Evolutionary conservation across 2,797 vertebrate species (phyloP).

Genomic region (Botia kubotai): DNA sequence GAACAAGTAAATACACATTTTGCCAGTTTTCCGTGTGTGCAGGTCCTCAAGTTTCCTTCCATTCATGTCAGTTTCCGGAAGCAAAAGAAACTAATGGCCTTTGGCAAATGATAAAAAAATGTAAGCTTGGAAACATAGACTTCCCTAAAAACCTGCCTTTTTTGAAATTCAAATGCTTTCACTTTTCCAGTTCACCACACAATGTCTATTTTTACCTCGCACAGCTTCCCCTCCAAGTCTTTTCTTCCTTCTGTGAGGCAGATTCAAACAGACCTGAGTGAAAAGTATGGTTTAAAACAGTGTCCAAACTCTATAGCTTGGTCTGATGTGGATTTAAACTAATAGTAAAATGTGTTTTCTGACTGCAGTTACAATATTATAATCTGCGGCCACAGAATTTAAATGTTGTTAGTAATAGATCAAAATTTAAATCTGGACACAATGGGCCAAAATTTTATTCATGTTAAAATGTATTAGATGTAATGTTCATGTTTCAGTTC

Average conservation of each 20-base stretch:
- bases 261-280: not conserved
- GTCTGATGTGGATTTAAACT: too few relatives aligned
- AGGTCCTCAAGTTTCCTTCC: constrained; percentile 25
- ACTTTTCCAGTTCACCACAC: not conserved
- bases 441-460: too few relatives aligned
- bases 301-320: not conserved
- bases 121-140: constrained; percentile 49
- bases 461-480: too few relatives aligned
- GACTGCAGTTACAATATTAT: too few relatives aligned
- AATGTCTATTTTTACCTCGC: constrained; percentile 41
- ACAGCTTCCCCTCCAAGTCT: not conserved
- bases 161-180: constrained; percentile 38
- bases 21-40: constrained; percentile 25
- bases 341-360: too few relatives aligned
- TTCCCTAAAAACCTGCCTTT: constrained; percentile 42
- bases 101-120: constrained; percentile 43
- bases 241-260: constrained; percentile 3
- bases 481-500: too few relatives aligned
- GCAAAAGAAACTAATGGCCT: constrained; percentile 46
- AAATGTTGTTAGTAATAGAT: too few relatives aligned
- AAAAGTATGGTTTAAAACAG: not conserved
- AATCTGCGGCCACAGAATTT: too few relatives aligned
- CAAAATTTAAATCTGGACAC: too few relatives aligned
- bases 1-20: constrained; percentile 32
- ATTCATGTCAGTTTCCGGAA: constrained; percentile 18